Evolutionary conservation across 2,113 vertebrate genomes (phyloP).

Genomic region (Tragelaphus buxtoni): DNA sequence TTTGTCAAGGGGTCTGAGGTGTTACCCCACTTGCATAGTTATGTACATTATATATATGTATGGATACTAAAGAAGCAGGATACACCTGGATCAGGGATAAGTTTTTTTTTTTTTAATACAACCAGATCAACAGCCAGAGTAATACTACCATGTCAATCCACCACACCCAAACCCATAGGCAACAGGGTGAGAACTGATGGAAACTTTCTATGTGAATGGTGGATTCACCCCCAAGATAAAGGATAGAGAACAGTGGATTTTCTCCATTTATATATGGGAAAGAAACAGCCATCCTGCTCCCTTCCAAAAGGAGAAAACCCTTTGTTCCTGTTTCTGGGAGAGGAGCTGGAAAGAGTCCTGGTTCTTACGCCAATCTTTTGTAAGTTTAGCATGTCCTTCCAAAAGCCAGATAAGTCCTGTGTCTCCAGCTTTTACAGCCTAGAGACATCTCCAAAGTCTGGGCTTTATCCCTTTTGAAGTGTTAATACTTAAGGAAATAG

Average conservation of each 20-base stretch:
- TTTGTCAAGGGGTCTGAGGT: background rate
- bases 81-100: background rate
- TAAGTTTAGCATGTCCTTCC: background rate
- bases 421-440: slow-evolving; percentile 14
- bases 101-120: background rate
- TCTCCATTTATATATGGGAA: background rate
- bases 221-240: background rate
- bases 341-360: background rate
- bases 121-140: background rate
- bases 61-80: slow-evolving; percentile 1
- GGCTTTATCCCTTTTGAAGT: background rate
- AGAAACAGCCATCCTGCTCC: background rate
- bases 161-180: background rate
- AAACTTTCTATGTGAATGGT: background rate
- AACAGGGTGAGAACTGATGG: background rate
- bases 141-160: background rate
- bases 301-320: background rate
- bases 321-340: background rate
- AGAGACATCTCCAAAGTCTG: background rate
- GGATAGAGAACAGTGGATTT: background rate
- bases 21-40: background rate
- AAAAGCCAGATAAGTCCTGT: background rate
- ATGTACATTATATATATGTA: background rate
- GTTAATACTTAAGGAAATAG: background rate
- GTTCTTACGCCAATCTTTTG: background rate